These are phyloP conservation scores for Umimayanthus kanabou DNA, from an alignment of 92 coral and sea anemone species.

Conservation along the genomic window DNA sequence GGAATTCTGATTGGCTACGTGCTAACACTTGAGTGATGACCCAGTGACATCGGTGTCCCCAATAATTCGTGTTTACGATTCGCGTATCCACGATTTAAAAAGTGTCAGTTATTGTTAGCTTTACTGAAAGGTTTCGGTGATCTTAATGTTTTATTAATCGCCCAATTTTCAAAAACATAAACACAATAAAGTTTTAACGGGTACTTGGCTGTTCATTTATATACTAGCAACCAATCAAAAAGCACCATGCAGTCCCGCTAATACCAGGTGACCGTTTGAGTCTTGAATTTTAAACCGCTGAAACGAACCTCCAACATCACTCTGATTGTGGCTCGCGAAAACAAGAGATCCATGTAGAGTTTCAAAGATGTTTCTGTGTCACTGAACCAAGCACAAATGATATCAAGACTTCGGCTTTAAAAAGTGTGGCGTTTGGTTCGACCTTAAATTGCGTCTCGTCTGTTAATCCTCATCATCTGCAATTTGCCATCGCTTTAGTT, in stretches of 20 bases:
- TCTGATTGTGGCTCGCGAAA: neutral
- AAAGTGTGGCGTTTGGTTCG: neutral
- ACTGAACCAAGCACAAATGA: neutral
- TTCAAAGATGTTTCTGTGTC: neutral
- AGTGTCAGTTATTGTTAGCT: too few relatives aligned
- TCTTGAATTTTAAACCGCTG: neutral
- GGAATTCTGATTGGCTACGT: too few relatives aligned
- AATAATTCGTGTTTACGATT: too few relatives aligned
- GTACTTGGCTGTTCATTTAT: neutral
- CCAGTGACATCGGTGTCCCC: too few relatives aligned
- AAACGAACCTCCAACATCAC: neutral
- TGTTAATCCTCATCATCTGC: too few relatives aligned
- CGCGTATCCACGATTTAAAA: too few relatives aligned
- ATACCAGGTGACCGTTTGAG: conserved; percentile 5
- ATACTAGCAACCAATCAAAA: neutral
- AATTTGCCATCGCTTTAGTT: too few relatives aligned
- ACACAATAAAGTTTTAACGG: neutral
- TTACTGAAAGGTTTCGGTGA: too few relatives aligned
- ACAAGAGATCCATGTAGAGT: neutral
- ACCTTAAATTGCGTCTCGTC: neutral
- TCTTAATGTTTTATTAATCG: too few relatives aligned
- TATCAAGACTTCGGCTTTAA: too few relatives aligned
- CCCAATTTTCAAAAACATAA: too few relatives aligned
- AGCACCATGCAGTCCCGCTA: neutral
- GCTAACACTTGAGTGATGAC: too few relatives aligned